phyloP scores from a whole-genome alignment of 2,888 invertebrate genomes.

The Acronicta leporina region DNA sequence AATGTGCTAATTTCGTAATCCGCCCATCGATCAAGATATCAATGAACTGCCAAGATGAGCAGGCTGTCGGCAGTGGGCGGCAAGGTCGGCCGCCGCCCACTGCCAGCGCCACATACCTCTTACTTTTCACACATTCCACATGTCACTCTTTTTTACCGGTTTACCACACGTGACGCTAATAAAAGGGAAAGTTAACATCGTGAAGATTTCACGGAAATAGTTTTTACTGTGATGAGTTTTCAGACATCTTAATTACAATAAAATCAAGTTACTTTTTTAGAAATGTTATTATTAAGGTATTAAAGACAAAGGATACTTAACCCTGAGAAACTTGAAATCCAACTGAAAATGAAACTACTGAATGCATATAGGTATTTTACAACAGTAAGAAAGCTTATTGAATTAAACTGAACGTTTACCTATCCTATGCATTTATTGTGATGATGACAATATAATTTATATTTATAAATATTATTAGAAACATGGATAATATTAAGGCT shows the following conservation, averaged over 20 bases:
- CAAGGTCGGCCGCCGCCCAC: constrained; percentile 49
- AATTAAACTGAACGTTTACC: no score
- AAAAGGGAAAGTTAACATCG: constrained; percentile 6
- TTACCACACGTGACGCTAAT: not conserved
- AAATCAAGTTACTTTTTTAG: not conserved
- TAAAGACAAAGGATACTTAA: not conserved
- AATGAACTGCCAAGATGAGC: constrained; percentile 46
- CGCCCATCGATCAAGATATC: constrained; percentile 23
- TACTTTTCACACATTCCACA: constrained; percentile 41
- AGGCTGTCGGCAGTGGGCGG: constrained; percentile 28
- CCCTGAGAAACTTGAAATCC: not conserved
- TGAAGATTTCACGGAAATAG: not conserved
- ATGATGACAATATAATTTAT: no score
- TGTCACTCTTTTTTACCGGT: constrained; percentile 15
- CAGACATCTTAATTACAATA: not conserved
- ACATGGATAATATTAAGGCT: not conserved
- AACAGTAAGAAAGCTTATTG: no score
- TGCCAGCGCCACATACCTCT: constrained; percentile 26
- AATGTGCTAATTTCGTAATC: constrained; percentile 31
- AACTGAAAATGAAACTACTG: not conserved
- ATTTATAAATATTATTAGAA: no score
- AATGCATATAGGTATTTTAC: not conserved
- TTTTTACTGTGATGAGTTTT: not conserved
- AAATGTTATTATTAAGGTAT: not conserved
- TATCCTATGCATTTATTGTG: not conserved